Conservation (phyloP, 2,797 vertebrate genomes). For the Chrysocyon brachyurus region DNA sequence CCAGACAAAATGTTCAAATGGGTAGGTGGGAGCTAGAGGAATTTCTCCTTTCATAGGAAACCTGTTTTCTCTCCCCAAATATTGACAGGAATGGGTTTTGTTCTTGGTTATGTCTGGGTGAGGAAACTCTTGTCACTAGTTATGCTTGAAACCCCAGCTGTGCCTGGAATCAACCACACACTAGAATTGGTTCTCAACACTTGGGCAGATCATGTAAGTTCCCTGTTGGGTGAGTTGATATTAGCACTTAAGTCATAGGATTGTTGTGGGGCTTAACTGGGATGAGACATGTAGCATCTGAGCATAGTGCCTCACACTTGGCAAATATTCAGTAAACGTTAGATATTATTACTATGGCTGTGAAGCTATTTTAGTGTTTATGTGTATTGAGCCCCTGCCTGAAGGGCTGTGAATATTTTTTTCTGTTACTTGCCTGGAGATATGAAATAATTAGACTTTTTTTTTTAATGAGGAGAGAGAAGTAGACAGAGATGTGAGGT, state of each 20-base stretch:
- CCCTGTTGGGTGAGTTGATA: background rate
- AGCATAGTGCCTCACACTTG: background rate
- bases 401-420: constrained; percentile 62
- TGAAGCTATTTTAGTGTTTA: constrained; percentile 17
- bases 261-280: background rate
- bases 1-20: background rate
- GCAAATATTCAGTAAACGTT: background rate
- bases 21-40: background rate
- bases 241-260: background rate
- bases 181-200: background rate
- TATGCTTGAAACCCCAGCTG: background rate
- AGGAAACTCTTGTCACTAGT: background rate
- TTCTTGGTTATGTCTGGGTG: background rate
- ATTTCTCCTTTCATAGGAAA: background rate
- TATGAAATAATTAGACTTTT: constrained; percentile 69
- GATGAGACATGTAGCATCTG: background rate
- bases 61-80: background rate
- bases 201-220: background rate
- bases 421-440: constrained; percentile 65
- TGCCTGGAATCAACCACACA: background rate
- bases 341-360: background rate
- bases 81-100: background rate
- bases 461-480: background rate
- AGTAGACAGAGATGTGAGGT: background rate
- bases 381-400: background rate